phyloP scores from a whole-genome alignment of 2,113 vertebrate species.

The Bettongia penicillata region DNA sequence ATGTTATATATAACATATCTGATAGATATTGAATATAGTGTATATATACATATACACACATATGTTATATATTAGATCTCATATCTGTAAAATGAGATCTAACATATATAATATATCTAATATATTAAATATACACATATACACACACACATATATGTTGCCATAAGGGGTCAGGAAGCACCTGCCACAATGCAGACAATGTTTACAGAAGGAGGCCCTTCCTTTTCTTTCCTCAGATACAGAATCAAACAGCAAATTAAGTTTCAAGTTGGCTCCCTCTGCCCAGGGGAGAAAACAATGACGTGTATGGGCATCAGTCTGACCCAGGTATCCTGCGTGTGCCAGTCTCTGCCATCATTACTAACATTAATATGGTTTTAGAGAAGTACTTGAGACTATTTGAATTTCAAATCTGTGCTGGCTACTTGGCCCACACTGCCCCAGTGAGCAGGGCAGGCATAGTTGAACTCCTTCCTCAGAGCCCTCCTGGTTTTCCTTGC shows the following conservation, averaged over 20 bases:
- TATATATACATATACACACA: no score
- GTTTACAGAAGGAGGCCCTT: not conserved
- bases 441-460: rapidly evolving
- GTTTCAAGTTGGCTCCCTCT: not conserved
- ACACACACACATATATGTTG: not conserved
- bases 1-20: no score
- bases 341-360: conserved; percentile 3
- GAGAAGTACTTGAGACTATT: not conserved
- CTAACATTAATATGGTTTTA: not conserved
- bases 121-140: no score
- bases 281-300: conserved; percentile 46
- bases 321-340: not conserved
- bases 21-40: no score
- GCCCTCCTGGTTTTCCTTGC: not conserved
- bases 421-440: not conserved
- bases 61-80: no score
- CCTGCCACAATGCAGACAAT: not conserved
- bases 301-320: not conserved
- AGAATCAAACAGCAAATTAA: not conserved
- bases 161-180: not conserved
- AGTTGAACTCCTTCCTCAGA: not conserved
- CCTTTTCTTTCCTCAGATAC: not conserved
- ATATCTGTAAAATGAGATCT: no score
- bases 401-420: conserved; percentile 49
- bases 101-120: no score